Conservation (phyloP, 2,113 vertebrate species). For the Oriolus oriolus region DNA sequence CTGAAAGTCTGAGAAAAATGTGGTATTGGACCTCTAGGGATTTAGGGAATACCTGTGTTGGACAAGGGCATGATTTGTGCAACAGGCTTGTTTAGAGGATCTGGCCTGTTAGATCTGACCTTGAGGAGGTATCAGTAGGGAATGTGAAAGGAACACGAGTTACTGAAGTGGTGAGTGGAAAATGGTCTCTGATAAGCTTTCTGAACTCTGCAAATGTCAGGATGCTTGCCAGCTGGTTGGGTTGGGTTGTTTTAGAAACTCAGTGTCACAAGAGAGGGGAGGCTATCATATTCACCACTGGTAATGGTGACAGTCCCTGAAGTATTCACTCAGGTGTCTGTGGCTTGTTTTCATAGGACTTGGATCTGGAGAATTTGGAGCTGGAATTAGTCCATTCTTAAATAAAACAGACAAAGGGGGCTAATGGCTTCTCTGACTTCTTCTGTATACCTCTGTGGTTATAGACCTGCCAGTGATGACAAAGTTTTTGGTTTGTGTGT, state of each 20-base stretch:
- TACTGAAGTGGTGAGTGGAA: conserved; percentile 24
- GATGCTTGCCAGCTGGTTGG: background rate
- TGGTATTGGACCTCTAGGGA: background rate
- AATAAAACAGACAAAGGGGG: background rate
- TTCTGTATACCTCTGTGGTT: background rate
- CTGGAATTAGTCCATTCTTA: background rate
- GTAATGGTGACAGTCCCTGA: background rate
- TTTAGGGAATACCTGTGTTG: background rate
- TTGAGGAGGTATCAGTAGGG: background rate
- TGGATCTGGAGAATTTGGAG: background rate
- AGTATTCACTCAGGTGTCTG: background rate
- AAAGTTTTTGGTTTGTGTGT: accelerated
- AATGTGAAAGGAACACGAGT: background rate
- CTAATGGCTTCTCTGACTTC: background rate
- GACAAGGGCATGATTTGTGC: background rate
- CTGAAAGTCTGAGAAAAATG: background rate
- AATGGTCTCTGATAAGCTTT: conserved; percentile 20
- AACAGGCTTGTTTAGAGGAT: background rate
- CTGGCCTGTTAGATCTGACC: background rate
- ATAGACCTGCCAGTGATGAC: background rate
- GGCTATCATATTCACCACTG: background rate
- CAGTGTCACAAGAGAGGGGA: background rate
- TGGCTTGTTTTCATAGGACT: background rate
- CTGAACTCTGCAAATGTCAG: conserved; percentile 7
- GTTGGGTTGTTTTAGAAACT: background rate